Conservation (phyloP, 2,797 vertebrate genomes). For the Gobio occitaniae region DNA sequence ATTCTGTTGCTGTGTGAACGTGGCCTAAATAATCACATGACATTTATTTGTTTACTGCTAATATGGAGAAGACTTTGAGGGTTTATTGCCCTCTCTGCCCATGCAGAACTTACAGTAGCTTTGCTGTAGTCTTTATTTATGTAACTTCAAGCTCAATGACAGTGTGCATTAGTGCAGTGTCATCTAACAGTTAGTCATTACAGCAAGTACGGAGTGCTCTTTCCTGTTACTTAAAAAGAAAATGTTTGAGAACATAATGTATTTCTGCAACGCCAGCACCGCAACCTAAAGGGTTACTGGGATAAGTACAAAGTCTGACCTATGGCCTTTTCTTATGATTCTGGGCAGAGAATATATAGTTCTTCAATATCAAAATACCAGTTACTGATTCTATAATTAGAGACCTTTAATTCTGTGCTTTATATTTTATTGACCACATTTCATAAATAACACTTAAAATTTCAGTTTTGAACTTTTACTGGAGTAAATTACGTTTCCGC, state of each 20-base stretch:
- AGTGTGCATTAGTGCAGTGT: slow-evolving; percentile 13
- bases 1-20: not conserved
- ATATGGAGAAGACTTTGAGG: not conserved
- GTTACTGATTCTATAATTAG: slow-evolving; percentile 44
- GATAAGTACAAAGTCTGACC: slow-evolving; percentile 64
- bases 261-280: slow-evolving; percentile 60
- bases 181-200: slow-evolving; percentile 10
- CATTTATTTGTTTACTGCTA: not conserved
- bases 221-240: slow-evolving; percentile 57
- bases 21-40: not conserved
- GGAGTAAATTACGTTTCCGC: not conserved
- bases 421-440: slow-evolving; percentile 31
- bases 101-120: not conserved
- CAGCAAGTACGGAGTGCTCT: not conserved
- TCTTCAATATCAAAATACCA: slow-evolving; percentile 37
- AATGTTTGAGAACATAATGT: slow-evolving; percentile 47
- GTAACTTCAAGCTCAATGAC: slow-evolving; percentile 12
- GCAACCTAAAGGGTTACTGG: slow-evolving; percentile 55
- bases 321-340: slow-evolving; percentile 60
- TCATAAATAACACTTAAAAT: slow-evolving; percentile 9
- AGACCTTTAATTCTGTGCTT: slow-evolving; percentile 42
- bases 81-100: not conserved
- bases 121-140: slow-evolving; percentile 13
- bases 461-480: slow-evolving; percentile 6
- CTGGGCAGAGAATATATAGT: slow-evolving; percentile 39